phyloP scores from a whole-genome alignment of 2,888 invertebrate species.

The Archips xylosteana region DNA sequence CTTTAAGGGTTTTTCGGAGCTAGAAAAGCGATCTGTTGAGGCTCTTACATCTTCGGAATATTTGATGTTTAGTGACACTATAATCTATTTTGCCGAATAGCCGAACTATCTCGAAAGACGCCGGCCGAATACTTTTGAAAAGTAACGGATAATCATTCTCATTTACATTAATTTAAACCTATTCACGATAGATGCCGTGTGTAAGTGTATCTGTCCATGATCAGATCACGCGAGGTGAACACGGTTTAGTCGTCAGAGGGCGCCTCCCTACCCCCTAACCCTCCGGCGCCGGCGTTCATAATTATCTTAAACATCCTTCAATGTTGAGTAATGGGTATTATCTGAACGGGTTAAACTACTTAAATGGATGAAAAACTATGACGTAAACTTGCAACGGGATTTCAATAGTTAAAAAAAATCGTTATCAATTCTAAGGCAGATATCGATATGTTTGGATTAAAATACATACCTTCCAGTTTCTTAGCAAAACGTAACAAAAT shows the following conservation, averaged over 20 bases:
- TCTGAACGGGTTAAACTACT: neutral
- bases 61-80: too few relatives aligned
- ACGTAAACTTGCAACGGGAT: neutral
- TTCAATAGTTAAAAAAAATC: neutral
- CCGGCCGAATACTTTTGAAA: too few relatives aligned
- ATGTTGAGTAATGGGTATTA: constrained; percentile 27
- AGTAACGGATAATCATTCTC: too few relatives aligned
- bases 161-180: neutral
- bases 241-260: constrained; percentile 14
- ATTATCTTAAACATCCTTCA: constrained; percentile 4
- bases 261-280: too few relatives aligned
- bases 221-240: constrained; percentile 27
- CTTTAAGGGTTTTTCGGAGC: too few relatives aligned
- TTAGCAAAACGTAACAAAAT: too few relatives aligned
- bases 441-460: neutral
- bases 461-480: neutral
- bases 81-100: too few relatives aligned
- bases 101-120: too few relatives aligned
- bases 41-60: too few relatives aligned
- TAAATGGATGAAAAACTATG: neutral
- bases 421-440: too few relatives aligned
- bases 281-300: constrained; percentile 21
- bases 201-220: neutral
- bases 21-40: too few relatives aligned
- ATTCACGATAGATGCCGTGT: constrained; percentile 14